Base-by-base conservation (phyloP, 2,888 invertebrate species). In the Acleris literana region DNA sequence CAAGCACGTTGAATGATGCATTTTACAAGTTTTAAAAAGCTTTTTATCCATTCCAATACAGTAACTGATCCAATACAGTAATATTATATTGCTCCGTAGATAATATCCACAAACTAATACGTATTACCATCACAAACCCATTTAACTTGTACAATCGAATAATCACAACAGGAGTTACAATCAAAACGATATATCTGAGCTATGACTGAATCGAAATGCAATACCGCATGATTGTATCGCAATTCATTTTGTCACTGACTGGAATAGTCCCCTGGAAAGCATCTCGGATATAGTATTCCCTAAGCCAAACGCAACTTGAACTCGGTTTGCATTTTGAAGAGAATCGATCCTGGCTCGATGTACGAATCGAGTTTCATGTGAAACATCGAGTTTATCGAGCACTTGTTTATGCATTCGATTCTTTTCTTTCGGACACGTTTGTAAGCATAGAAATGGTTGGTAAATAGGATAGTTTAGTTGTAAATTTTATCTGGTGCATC, bases 321-420 rank as follows among this genome's bases (percentile, higher is more conserved):
- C 74, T 73, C 72, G 66, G 74, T 78, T 83, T 77, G 82, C 79
- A 84, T 84, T 77, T 72, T 80, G 81, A 82, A 72, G 68, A 72
- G 71, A 44, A 77, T 77, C 77, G 76, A 76, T 68, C 71, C 68
- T 71, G 73, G 71, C 16, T n/a, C 64, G 55, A 55, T 43, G 60
- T 39, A 49, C 72, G 72, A 71, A 70, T 71, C 60, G 49, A 56
- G 53, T 63, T 72, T 72, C 74, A 56, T 43, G 62, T 49, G 48
- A 63, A 55, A 55, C 62, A 63, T 63, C 20, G 51, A 63, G 29
- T 63, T 63, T 63, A 57, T 63, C 44, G 63, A 63, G 20, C 18
- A 49, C 49, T 57, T 57, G 63, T 63, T 63, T 63, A 63, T 57
- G 43, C 43, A 51, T 57, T 57, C 63, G 63, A 57, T 44, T 57